phyloP scores from a whole-genome alignment of 1,140 invertebrate species.

The Bemisia tabaci region DNA sequence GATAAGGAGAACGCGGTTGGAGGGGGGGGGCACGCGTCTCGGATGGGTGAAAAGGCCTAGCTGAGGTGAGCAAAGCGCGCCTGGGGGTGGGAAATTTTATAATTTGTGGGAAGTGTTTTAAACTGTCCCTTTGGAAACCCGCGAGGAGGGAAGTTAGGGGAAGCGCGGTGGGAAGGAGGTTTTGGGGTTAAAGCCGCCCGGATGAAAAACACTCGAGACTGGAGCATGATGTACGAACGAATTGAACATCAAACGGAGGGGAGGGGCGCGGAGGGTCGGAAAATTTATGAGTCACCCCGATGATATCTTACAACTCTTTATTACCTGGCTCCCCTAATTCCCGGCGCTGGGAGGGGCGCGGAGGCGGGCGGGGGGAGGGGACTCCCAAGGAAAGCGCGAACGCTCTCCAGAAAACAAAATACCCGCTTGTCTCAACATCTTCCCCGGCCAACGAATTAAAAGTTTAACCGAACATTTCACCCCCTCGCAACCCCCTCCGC shows the following conservation, averaged over 20 bases:
- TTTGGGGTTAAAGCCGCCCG: background rate
- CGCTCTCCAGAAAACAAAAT: background rate
- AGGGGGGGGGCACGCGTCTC: no score
- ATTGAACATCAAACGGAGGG: background rate
- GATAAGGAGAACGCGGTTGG: no score
- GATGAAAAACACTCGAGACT: background rate
- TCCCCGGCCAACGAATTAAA: background rate
- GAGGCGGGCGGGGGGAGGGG: background rate
- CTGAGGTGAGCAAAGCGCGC: no score
- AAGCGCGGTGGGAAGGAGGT: no score
- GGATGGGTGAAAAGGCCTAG: no score
- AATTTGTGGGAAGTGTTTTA: background rate
- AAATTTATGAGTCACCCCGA: background rate
- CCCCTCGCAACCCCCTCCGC: background rate
- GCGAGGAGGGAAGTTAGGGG: no score
- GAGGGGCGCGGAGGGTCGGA: background rate
- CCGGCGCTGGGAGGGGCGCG: no score
- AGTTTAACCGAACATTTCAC: background rate
- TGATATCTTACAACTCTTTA: background rate
- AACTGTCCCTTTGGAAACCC: background rate
- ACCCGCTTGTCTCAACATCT: background rate
- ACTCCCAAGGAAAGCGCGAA: background rate
- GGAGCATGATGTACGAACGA: background rate
- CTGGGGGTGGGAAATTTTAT: background rate
- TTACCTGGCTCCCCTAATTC: background rate